Evolutionary conservation across 2,113 vertebrate species (phyloP).

Genomic region (Maylandia zebra): DNA sequence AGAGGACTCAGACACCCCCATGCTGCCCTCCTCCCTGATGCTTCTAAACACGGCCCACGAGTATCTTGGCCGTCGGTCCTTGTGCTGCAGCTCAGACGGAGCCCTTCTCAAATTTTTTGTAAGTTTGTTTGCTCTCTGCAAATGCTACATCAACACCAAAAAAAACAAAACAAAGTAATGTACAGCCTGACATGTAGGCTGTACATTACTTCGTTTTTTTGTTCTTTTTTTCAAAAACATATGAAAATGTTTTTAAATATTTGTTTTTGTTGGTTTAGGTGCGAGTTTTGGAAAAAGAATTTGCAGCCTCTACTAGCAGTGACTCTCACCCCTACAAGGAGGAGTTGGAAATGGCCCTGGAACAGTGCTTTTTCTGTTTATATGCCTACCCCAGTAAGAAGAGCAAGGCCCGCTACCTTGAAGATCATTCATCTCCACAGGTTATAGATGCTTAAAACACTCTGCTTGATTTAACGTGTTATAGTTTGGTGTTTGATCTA

Average conservation of each 20-base stretch:
- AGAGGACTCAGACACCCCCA: slow-evolving; percentile 74
- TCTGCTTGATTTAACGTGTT: neutral
- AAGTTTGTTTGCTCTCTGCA: slow-evolving; percentile 48
- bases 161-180: neutral
- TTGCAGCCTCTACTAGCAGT: slow-evolving; percentile 70
- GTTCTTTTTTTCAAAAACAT: neutral
- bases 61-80: slow-evolving; percentile 87
- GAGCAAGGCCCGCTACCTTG: slow-evolving; percentile 93
- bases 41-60: slow-evolving; percentile 94
- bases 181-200: neutral
- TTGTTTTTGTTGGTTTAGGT: slow-evolving; percentile 68
- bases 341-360: slow-evolving; percentile 91
- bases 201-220: neutral
- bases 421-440: slow-evolving; percentile 93
- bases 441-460: slow-evolving; percentile 47
- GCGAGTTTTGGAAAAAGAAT: slow-evolving; percentile 84
- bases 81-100: slow-evolving; percentile 93
- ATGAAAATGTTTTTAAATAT: neutral
- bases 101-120: slow-evolving; percentile 93
- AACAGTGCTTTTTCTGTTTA: slow-evolving; percentile 95
- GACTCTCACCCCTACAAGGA: slow-evolving; percentile 90
- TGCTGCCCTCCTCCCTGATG: slow-evolving; percentile 94
- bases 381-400: slow-evolving; percentile 96
- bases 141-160: neutral
- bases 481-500: neutral